phyloP scores from a whole-genome alignment of 2,888 invertebrate genomes.

The Heteromyza rotundicornis region DNA sequence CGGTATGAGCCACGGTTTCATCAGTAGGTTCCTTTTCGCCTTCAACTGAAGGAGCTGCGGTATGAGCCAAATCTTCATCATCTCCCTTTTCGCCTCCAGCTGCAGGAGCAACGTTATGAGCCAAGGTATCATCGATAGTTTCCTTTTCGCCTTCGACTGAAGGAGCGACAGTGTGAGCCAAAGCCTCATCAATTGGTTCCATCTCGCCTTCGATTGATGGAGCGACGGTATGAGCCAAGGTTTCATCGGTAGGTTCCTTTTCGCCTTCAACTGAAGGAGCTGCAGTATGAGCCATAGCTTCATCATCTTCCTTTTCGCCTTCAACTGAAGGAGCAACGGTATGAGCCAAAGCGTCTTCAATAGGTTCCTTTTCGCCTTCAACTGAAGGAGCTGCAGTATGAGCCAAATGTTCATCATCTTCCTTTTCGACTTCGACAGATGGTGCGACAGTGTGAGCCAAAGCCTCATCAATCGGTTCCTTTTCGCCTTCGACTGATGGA shows the following conservation, averaged over 20 bases:
- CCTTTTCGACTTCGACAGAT: constrained; percentile 11
- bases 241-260: constrained; percentile 19
- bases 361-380: constrained; percentile 25
- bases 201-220: constrained; percentile 18
- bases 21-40: constrained; percentile 26
- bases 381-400: constrained; percentile 9
- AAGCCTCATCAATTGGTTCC: constrained; percentile 5
- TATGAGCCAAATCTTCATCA: not conserved
- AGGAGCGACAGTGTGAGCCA: constrained; percentile 23
- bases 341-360: constrained; percentile 9
- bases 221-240: constrained; percentile 23
- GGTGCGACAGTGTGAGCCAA: not conserved
- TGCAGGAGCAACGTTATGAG: constrained; percentile 13
- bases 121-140: constrained; percentile 13
- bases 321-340: constrained; percentile 23
- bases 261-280: constrained; percentile 18
- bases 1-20: constrained; percentile 18
- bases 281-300: constrained; percentile 20
- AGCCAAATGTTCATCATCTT: not conserved
- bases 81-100: constrained; percentile 18
- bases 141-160: constrained; percentile 5
- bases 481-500: constrained; percentile 16
- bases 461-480: constrained; percentile 9
- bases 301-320: constrained; percentile 21
- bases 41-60: constrained; percentile 17